Evolutionary conservation across 2,113 vertebrate species (phyloP).

Genomic region (Mormyrus iriodes): DNA sequence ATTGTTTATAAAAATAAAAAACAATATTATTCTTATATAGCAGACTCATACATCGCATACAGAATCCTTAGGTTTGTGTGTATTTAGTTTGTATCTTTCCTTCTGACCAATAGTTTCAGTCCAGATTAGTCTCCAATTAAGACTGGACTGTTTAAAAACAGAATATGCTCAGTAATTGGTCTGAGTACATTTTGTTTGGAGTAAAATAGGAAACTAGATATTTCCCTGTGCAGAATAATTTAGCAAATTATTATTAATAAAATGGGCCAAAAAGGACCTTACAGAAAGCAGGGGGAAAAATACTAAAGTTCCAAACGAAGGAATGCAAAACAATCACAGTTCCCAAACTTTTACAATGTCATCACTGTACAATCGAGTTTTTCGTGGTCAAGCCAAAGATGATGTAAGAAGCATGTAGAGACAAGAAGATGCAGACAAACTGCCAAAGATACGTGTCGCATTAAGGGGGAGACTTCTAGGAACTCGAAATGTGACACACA

Average conservation of each 20-base stretch:
- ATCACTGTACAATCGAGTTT: no score
- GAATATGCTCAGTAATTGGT: not conserved
- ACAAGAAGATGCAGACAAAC: not conserved
- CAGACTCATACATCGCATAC: not conserved
- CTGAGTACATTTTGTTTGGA: no score
- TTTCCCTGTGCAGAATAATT: no score
- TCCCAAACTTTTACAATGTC: no score
- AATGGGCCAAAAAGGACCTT: no score
- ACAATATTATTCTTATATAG: not conserved
- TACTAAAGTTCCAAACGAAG: no score
- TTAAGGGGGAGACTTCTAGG: not conserved
- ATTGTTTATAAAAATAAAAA: not conserved
- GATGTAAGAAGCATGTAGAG: no score
- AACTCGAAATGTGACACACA: not conserved
- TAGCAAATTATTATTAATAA: no score
- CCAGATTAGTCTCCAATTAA: not conserved
- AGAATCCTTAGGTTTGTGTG: not conserved
- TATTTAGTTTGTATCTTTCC: not conserved
- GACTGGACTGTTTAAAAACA: not conserved
- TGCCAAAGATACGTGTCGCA: not conserved
- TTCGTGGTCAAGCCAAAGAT: no score
- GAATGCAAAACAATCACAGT: no score
- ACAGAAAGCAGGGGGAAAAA: no score
- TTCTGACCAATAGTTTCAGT: not conserved
- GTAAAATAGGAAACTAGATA: no score